Base-by-base conservation (phyloP, 2,113 vertebrate species). In the Neodontobutis hainanensis region DNA sequence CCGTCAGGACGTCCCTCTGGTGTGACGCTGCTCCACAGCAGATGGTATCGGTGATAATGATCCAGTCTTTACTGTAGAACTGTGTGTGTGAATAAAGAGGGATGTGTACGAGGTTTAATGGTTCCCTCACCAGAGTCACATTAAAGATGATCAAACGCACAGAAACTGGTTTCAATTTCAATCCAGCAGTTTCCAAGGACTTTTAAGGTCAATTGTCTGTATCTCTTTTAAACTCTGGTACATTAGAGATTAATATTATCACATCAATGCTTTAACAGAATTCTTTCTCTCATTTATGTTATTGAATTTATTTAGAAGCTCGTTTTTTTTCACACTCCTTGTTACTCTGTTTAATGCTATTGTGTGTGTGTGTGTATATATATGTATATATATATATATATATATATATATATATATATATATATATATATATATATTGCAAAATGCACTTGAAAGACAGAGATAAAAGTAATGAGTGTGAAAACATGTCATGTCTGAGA, bases 41-140 rank as follows among this genome's bases (percentile, higher is more conserved):
- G 87, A 85, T 89, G 85, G 80, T 61, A 38, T 71, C 58, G 32
- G 52, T 77, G 79, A 73, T 78, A 81, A 81, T 80, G 80, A 82
- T 73, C 73, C 38, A 40, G 2, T 8, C 8, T 40, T 40, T 55
- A 61, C 65, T 61, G 19, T 57, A 56, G 47, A 49, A 45, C 49
- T 32, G 15, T 32, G 36, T 5, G 2, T n/a, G 19, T 52, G 43
- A 52, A 50, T 46, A 32, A 55, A 64, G 42, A 36, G 14, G 51
- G 44, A 44, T 36, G 11, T 44, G 49, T 49, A 43, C 36, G 59
- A 40, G 44, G 38, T 56, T 65, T 72, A 50, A 61, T 72, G 78
- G 56, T 61, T 78, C 35, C 73, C 70, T 55, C 75, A 70, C 75
- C 65, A 16, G 73, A 68, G 75, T 81, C 68, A 75, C 75, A 82